phyloP scores from a whole-genome alignment of 2,113 vertebrate genomes.

The Megaleporinus macrocephalus region DNA sequence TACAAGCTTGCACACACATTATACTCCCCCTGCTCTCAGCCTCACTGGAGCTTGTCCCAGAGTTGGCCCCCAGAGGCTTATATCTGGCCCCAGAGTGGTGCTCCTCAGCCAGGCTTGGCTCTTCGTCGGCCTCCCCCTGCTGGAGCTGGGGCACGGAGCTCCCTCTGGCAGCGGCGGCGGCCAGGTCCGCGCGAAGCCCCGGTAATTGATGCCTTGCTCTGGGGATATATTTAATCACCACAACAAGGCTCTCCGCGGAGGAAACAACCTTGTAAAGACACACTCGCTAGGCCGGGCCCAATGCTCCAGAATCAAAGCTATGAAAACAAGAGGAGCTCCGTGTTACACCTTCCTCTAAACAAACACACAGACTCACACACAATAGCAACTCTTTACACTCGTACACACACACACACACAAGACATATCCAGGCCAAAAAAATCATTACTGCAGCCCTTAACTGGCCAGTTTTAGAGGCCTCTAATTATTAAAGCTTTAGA shows the following conservation, averaged over 20 bases:
- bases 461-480: slow-evolving; percentile 84
- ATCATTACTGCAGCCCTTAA: slow-evolving; percentile 83
- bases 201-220: slow-evolving; percentile 80
- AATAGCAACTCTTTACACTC: slow-evolving; percentile 31
- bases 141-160: slow-evolving; percentile 48
- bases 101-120: slow-evolving; percentile 56
- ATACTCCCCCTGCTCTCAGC: background rate
- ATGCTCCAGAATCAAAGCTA: slow-evolving; percentile 64
- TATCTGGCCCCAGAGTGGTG: slow-evolving; percentile 43
- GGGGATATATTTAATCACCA: slow-evolving; percentile 82
- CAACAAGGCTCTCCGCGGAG: slow-evolving; percentile 76
- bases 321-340: slow-evolving; percentile 44
- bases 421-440: slow-evolving; percentile 73
- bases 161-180: slow-evolving; percentile 61
- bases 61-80: slow-evolving; percentile 43
- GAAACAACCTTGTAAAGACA: slow-evolving; percentile 79
- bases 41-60: slow-evolving; percentile 45
- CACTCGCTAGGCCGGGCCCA: slow-evolving; percentile 62
- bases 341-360: slow-evolving; percentile 44
- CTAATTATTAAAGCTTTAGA: slow-evolving; percentile 89
- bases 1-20: background rate
- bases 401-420: slow-evolving; percentile 61
- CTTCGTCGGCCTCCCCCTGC: slow-evolving; percentile 38
- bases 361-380: slow-evolving; percentile 48
- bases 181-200: slow-evolving; percentile 53